Conservation (phyloP, 2,888 invertebrate genomes). For the Rhaphigaster nebulosa region DNA sequence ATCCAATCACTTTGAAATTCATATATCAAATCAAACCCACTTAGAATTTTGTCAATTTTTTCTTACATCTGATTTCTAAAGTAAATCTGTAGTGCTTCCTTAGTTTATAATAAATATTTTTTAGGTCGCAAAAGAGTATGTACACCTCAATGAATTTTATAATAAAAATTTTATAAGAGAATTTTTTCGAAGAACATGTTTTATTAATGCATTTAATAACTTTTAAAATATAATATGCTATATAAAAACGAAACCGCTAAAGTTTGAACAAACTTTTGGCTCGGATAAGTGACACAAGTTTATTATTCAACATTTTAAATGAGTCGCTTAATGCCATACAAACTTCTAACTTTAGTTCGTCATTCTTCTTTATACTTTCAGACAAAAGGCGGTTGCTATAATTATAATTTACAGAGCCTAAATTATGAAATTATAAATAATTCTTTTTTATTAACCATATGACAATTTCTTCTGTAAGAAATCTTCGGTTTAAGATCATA, state of each 20-base stretch:
- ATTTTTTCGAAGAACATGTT: neutral
- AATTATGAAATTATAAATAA: neutral
- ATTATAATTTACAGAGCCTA: neutral
- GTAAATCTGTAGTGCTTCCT: too few relatives aligned
- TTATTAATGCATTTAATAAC: neutral
- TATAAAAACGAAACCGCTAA: neutral
- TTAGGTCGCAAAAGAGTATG: too few relatives aligned
- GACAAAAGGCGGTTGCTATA: neutral
- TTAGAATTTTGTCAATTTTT: too few relatives aligned
- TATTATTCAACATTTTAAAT: neutral
- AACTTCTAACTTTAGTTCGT: neutral
- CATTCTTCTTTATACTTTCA: neutral
- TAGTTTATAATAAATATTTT: too few relatives aligned
- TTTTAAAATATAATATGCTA: neutral
- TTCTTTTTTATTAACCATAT: too few relatives aligned
- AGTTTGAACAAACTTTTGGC: neutral
- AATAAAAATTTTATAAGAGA: too few relatives aligned
- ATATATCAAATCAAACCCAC: too few relatives aligned
- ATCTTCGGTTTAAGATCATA: too few relatives aligned
- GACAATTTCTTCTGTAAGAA: too few relatives aligned
- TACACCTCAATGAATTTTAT: too few relatives aligned
- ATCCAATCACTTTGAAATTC: too few relatives aligned
- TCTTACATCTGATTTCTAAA: too few relatives aligned
- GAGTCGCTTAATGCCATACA: neutral
- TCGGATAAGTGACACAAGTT: neutral